A percentile compares a stretch with the other conserved stretches of the same genome.
Conservation (phyloP, 2,888 invertebrate species). For the Eremobia ochroleuca region DNA sequence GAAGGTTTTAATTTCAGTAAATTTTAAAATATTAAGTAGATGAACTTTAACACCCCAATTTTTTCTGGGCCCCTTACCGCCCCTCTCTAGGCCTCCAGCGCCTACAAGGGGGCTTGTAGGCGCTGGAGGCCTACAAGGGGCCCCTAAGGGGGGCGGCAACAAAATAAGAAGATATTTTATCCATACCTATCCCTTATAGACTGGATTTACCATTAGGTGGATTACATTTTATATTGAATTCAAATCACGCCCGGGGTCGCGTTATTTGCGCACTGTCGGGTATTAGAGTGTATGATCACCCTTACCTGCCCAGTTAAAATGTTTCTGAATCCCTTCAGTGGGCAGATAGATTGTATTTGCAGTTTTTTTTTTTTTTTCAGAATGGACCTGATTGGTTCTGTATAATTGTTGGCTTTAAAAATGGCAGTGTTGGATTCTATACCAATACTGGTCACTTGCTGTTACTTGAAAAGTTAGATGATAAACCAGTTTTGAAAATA, state of each 20-base stretch:
- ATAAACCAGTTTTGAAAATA: constrained; percentile 94
- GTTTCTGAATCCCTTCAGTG: background rate
- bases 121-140: too few species aligned
- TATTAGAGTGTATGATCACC: too few species aligned
- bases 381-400: constrained; percentile 98
- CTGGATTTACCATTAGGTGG: background rate
- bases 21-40: too few species aligned
- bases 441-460: constrained; percentile 96
- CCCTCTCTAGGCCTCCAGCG: too few species aligned
- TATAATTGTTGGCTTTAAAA: constrained; percentile 95
- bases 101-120: too few species aligned
- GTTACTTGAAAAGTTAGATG: constrained; percentile 96
- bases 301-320: background rate
- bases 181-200: background rate
- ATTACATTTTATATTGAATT: too few species aligned
- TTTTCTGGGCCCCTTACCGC: too few species aligned
- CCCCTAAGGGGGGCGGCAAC: too few species aligned
- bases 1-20: too few species aligned
- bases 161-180: background rate
- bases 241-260: too few species aligned
- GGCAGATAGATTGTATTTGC: background rate
- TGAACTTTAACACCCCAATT: too few species aligned
- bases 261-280: too few species aligned
- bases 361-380: constrained; percentile 73
- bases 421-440: constrained; percentile 96